Base-by-base conservation (phyloP, 2,888 invertebrate genomes). In the Drosophila basisetae region DNA sequence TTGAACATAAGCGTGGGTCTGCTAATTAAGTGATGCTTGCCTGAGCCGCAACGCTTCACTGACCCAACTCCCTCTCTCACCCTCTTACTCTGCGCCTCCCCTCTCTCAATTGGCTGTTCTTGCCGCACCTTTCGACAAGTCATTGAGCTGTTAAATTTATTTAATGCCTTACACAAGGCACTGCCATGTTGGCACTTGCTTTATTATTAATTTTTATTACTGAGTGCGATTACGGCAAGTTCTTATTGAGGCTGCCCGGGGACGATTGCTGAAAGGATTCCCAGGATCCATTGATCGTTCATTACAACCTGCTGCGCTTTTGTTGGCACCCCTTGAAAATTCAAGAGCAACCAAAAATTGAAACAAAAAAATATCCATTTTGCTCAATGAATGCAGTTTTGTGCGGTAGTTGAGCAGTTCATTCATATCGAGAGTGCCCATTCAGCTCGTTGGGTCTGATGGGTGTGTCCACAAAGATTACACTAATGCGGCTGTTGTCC, bases 101-200 rank as follows among this genome's bases (percentile, higher is more conserved):
- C 22, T 28, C 16, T 50, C 25, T 10, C 10, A 10, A 13, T 28
- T n/a, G 18, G 9, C 31, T 49, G 47, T 33, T 4, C 31, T 62
- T 60, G 52, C 62, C 52, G 74, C 77, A 82, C 83, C 87, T 88
- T 88, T 88, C 87, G 90, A 80, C 87, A 89, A 90, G 82, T 89
- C 90, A 90, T 88, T 90, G 76, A 89, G 89, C 78, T 90, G 90
- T 89, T 88, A 82, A 88, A 88, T 90, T 88, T 90, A 90, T 90
- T 88, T 80, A 88, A 90, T 88, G 84, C 47, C 64, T 55, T 62
- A 71, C 87, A 78, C 84, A 74, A 69, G 76, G 74, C 74, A 66
- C 73, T 43, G 70, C 65, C 72, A 76, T 88, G 84, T 81, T 82
- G 87, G 68, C 89, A 87, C 87, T 85, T 84, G 84, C 76, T 84